Base-by-base conservation (phyloP, 2,888 invertebrate species). In the Aleiodes leptofemur region DNA sequence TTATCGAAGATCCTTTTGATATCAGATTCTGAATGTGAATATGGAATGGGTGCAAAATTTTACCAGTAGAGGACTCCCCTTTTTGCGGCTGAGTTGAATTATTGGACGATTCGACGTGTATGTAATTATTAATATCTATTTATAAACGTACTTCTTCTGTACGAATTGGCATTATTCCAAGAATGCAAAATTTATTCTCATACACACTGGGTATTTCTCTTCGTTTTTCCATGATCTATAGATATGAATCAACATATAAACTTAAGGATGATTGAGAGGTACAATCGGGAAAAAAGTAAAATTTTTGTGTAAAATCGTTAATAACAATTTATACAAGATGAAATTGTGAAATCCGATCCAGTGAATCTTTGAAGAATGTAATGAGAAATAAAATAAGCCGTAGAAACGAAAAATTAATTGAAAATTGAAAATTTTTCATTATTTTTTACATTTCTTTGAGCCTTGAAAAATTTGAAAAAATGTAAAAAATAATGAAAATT, bases 131-230 rank as follows among this genome's bases (percentile, higher is more conserved):
- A 75, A 9, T 56, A 14, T 69, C 56, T 78, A 77, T 79, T 76
- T 76, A 76, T 80, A 79, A 66, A 16, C 70, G 57, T 2, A 64
- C 23, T 50, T 72, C 23, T 74, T 77, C 72, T 51, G 71, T 79
- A 78, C 79, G 71, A 53, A 76, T 73, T 79, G 78, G 80, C 69
- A 13, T 8, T 7, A 4, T 9, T 76, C 80, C 80, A 80, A 78
- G 69, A 77, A 78, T 79, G 64, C 71, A 34, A 57, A 78, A 76
- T 74, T 61, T 80, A 80, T 80, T 79, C 76, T 80, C 76, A 77
- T 74, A 76, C 56, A 51, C 74, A 72, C 72, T 70, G 16, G 29
- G 69, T 69, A 72, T 61, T 50, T n/a, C 29, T 14, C 23, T 23
- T 23, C 23, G 43, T 48, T 38, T 48, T 23, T 72, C 68, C 64